phyloP scores from a whole-genome alignment of 2,797 vertebrate species.

The Aldrovandia affinis region DNA sequence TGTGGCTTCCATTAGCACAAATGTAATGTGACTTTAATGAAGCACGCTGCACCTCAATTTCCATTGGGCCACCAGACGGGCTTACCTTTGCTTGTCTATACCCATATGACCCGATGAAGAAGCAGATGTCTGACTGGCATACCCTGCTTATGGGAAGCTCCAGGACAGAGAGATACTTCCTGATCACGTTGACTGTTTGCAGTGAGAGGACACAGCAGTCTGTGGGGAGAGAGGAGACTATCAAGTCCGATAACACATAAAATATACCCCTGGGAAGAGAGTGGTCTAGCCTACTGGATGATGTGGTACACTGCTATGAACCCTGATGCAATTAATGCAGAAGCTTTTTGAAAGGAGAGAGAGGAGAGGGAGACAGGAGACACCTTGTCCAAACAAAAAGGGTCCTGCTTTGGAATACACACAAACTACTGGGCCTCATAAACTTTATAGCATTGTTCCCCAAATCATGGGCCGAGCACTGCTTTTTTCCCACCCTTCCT shows the following conservation, averaged over 20 bases:
- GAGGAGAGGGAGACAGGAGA: not conserved
- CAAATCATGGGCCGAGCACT: no score
- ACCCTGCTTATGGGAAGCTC: slow-evolving; percentile 87
- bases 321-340: no score
- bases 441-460: no score
- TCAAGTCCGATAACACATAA: no score
- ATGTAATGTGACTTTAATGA: no score
- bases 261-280: no score
- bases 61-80: not conserved
- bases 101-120: slow-evolving; percentile 73
- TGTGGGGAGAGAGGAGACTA: slow-evolving; percentile 54
- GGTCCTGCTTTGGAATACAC: not conserved
- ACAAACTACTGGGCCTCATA: not conserved
- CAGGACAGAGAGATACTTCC: slow-evolving; percentile 87
- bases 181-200: slow-evolving; percentile 79
- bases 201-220: slow-evolving; percentile 82
- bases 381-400: not conserved
- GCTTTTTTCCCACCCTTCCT: no score
- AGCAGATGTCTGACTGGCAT: slow-evolving; percentile 69
- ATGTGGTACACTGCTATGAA: no score
- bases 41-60: not conserved
- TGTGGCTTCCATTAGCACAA: not conserved
- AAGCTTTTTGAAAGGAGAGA: no score
- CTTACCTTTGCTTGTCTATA: slow-evolving; percentile 85
- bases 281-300: no score